Base-by-base conservation (phyloP, 2,888 invertebrate genomes). In the Drosophila leonis region DNA sequence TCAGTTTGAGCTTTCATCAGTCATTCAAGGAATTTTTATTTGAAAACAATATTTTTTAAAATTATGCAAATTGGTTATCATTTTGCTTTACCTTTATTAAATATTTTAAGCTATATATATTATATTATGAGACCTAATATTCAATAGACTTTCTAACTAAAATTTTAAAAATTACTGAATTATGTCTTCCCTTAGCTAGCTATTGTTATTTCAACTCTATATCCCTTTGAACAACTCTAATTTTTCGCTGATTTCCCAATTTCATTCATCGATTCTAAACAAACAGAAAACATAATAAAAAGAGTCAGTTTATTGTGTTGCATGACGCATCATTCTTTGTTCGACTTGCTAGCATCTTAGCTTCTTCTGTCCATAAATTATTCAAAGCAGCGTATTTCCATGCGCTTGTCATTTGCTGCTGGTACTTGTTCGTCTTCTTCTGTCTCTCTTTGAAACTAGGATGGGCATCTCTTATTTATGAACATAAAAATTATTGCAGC, bases 341-440 rank as follows among this genome's bases (percentile, higher is more conserved):
- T 12, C 27, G 49, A 78, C 59, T 65, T 61, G 27, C 29, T 65
- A 37, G 42, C 29, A 35, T 64, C 59, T 64, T 52, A 46, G 44
- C 20, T 41, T 57, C 56, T 62, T 55, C 57, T 63, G 24, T 61
- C 72, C 71, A 90, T 90, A 83, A 90, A 90, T 90, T 90, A 90
- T 90, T 90, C 89, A 90, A 90, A 87, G 81, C 75, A 65, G 27
- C 55, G 52, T 72, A 82, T 85, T 80, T 88, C 83, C 67, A 75
- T 85, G 75, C 78, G 65, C 60, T 77, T 72, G 62, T 51, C 59
- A n/a, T 56, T 44, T 46, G 33, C 31, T 18, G 49, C 13, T 31
- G 18, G 2, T 49, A 12, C 49, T 48, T 46, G 15, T 29, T 7
- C 42, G 7, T 15, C 29, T 1, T 7, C 29, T 37, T 4, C 35